These are phyloP conservation scores for Peromyscus californicus DNA, from an alignment of 2,113 vertebrate genomes.

Conservation along the genomic window DNA sequence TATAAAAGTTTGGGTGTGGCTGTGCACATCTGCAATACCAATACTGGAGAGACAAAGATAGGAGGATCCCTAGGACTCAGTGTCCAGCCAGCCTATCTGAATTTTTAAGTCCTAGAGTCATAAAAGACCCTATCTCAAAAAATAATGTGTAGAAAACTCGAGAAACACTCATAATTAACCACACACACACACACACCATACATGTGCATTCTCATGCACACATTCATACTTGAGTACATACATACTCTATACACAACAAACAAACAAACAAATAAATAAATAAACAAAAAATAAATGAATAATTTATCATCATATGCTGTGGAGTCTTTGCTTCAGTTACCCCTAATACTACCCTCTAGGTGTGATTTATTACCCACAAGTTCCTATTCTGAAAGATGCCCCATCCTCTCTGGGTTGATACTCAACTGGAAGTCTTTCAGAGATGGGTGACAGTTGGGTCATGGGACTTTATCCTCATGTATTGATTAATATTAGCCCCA, in stretches of 20 bases:
- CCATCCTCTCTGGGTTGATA: background rate
- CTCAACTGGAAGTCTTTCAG: background rate
- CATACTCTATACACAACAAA: background rate
- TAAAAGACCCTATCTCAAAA: background rate
- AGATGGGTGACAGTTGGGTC: background rate
- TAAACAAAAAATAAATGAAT: background rate
- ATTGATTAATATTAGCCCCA: background rate
- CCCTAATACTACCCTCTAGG: background rate
- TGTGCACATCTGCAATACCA: background rate
- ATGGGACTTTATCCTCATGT: background rate
- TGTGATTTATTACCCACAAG: background rate
- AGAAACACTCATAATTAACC: background rate
- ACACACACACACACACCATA: background rate
- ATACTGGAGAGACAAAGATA: background rate
- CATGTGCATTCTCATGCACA: background rate
- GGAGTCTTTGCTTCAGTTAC: background rate
- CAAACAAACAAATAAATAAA: background rate
- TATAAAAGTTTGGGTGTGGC: background rate
- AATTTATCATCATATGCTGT: background rate
- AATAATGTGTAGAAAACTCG: background rate
- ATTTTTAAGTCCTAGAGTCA: too few species aligned
- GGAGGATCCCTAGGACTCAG: background rate
- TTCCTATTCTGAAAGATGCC: background rate
- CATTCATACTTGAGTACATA: background rate
- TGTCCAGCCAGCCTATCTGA: background rate